A percentile compares a stretch with the other conserved stretches of the same genome.
Evolutionary conservation across 1,140 invertebrate species (phyloP).

Genomic region (Papilio glaucus): DNA sequence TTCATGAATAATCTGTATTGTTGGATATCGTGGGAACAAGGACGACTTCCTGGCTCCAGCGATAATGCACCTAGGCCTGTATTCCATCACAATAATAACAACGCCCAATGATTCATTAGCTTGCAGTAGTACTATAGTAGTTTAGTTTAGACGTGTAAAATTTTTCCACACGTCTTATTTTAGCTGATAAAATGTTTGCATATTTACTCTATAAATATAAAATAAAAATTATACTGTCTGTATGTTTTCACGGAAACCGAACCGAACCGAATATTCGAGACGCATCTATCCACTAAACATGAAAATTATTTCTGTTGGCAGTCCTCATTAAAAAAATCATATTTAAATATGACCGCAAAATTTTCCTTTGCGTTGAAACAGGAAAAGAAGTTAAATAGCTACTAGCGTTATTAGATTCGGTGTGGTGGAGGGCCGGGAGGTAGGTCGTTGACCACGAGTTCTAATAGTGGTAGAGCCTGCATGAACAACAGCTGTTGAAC

Average conservation of each 20-base stretch:
- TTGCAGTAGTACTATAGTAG: no score
- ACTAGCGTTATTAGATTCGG: no score
- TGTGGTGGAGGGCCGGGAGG: no score
- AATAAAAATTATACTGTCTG: not conserved
- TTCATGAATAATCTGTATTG: not conserved
- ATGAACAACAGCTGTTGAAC: no score
- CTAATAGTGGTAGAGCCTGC: no score
- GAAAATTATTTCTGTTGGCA: conserved; percentile 11
- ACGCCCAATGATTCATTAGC: not conserved
- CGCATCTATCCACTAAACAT: not conserved
- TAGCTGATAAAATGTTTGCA: no score
- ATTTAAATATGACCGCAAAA: conserved; percentile 12
- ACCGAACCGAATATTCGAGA: not conserved
- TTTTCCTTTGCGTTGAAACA: not conserved
- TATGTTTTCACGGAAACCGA: conserved; percentile 1
- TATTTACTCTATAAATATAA: no score
- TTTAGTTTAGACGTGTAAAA: no score
- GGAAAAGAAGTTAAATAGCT: no score
- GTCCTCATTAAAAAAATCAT: not conserved
- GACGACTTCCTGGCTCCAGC: not conserved
- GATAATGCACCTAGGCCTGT: not conserved
- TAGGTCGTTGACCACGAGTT: no score
- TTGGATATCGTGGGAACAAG: conserved; percentile 4
- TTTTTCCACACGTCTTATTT: no score
- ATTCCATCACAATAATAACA: not conserved